Base-by-base conservation (phyloP, 2,113 vertebrate genomes). In the Nanorana parkeri region DNA sequence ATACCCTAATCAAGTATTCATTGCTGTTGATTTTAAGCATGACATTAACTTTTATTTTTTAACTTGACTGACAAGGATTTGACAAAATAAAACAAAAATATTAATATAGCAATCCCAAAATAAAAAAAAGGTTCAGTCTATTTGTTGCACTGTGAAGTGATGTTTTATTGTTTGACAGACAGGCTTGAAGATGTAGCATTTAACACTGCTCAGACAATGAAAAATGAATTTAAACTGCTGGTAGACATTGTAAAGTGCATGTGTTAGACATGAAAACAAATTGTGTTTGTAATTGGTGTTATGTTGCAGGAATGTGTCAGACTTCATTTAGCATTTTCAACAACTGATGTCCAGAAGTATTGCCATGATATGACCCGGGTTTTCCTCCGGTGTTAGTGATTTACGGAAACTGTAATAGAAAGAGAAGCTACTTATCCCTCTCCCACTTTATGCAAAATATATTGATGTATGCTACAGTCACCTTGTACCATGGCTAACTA, bases 221-320 rank as follows among this genome's bases (percentile, higher is more conserved):
- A 67, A 66, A 67, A 66, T 72, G 73, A 81, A 73, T 81, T 54
- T 73, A 60, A 60, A 10, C 71, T 74, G 52, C 60, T 82, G 69
- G 52, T 0, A 0, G 76, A 51, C 52, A 20, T 88, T 87, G 85
- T 83, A 87, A 89, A 85, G 86, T 84, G 85, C 87, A 84, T 88
- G 80, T 88, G 87, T 87, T 87, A 87, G 87, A 86, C 84, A 88
- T 88, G n/a, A 88, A 87, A 91, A 85, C 54, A 87, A 83, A 69
- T 83, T 64, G 7, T 23, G 68, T 88, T 86, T 83, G 51, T 51
- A 73, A 24, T 83, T 82, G 82, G 83, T 72, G 65, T 81, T 73
- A 84, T 83, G 67, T 83, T 83, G 75, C 32, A 82, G 85, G 85
- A 68, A 65, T 80, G 74, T 86, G 81, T 88, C 86, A 85, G 87